These are phyloP conservation scores for Chesias legatella DNA, from an alignment of 2,888 invertebrate species.

Conservation along the genomic window DNA sequence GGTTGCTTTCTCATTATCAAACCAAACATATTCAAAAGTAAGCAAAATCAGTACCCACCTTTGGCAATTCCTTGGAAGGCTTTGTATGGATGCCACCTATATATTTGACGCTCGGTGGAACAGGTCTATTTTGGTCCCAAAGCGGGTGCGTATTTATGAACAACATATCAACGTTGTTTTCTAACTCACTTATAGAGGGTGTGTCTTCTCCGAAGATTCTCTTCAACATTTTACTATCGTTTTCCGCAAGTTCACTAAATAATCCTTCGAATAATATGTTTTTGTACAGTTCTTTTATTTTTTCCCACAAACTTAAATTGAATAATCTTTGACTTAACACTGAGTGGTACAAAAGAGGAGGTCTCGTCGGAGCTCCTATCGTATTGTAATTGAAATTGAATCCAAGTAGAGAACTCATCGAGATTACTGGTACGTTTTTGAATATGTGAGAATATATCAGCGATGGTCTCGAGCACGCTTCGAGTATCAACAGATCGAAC, in stretches of 20 bases:
- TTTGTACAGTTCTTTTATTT: slow-evolving; percentile 11
- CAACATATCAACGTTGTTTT: slow-evolving; percentile 48
- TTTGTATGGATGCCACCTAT: slow-evolving; percentile 61
- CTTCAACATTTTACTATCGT: slow-evolving; percentile 3
- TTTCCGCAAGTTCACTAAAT: neutral
- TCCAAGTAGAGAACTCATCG: slow-evolving; percentile 39
- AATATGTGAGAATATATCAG: slow-evolving; percentile 34
- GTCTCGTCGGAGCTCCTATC: slow-evolving; percentile 1
- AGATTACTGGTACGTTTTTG: slow-evolving; percentile 38
- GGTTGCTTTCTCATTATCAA: too few relatives aligned
- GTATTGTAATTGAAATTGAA: neutral
- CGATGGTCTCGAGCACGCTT: slow-evolving; percentile 30
- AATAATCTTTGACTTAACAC: slow-evolving; percentile 4
- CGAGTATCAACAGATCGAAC: slow-evolving; percentile 42
- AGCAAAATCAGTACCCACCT: too few relatives aligned
- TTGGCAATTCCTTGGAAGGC: slow-evolving; percentile 50
- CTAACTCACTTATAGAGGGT: slow-evolving; percentile 26
- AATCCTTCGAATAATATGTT: slow-evolving; percentile 7
- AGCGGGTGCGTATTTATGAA: slow-evolving; percentile 59
- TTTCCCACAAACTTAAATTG: slow-evolving; percentile 12
- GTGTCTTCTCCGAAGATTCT: slow-evolving; percentile 16
- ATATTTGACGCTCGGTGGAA: slow-evolving; percentile 54
- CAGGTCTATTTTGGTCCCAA: slow-evolving; percentile 50
- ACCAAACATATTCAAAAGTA: too few relatives aligned
- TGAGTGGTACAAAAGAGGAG: slow-evolving; percentile 2